A percentile compares a stretch with the other conserved stretches of the same genome.
phyloP scores from a whole-genome alignment of 2,888 invertebrate species.

The Monopis laevigella region DNA sequence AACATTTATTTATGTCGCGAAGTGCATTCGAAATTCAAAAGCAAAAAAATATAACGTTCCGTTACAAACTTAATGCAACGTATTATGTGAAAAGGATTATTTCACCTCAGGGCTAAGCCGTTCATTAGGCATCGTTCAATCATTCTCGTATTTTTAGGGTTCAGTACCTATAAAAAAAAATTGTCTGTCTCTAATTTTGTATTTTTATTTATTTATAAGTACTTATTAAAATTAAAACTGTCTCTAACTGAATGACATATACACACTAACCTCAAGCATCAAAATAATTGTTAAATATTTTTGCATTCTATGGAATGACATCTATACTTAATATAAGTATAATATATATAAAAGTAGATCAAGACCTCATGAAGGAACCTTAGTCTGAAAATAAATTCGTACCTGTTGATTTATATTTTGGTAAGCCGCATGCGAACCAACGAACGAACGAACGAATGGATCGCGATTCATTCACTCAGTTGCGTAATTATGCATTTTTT shows the following conservation, averaged over 20 bases:
- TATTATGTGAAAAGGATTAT: slow-evolving; percentile 27
- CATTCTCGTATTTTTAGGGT: no score
- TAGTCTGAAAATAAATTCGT: no score
- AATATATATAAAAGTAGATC: no score
- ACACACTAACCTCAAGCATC: no score
- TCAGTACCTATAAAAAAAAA: neutral
- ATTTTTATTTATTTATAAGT: neutral
- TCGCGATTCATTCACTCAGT: neutral
- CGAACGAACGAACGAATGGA: no score
- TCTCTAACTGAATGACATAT: no score
- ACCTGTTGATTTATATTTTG: slow-evolving; percentile 1
- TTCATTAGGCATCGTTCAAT: slow-evolving; percentile 53
- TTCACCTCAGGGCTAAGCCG: slow-evolving; percentile 42
- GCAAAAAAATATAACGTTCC: neutral
- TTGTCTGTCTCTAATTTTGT: neutral
- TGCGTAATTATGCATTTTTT: neutral
- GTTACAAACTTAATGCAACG: slow-evolving; percentile 29
- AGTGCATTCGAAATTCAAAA: neutral
- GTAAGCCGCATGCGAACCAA: slow-evolving; percentile 1
- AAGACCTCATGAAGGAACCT: no score
- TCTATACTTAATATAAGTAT: no score
- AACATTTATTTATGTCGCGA: neutral
- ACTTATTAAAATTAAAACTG: neutral
- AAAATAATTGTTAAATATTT: no score
- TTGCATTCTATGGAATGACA: no score